These are phyloP conservation scores for Otocyon megalotis DNA, from an alignment of 2,113 vertebrate species.

Conservation along the genomic window DNA sequence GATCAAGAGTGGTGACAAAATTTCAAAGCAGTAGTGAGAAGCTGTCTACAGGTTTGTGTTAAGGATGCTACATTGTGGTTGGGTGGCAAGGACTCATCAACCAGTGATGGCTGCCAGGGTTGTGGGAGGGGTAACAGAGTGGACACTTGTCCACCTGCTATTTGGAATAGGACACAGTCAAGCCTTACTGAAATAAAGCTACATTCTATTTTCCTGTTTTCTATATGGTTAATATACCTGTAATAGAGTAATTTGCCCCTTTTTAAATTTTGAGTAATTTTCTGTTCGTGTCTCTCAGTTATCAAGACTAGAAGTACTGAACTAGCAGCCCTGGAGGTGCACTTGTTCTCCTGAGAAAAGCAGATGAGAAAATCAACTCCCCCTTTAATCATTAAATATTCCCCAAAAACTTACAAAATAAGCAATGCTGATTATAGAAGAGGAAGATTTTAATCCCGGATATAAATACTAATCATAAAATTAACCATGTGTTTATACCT, in stretches of 20 bases:
- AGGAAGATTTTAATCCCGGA: not conserved
- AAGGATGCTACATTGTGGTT: not conserved
- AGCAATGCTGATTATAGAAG: slow-evolving; percentile 37
- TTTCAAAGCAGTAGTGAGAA: not conserved
- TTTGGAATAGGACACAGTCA: slow-evolving; percentile 29
- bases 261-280: not conserved
- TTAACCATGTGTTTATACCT: not conserved
- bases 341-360: not conserved
- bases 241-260: not conserved
- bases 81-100: not conserved
- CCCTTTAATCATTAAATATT: not conserved
- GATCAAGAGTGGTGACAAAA: not conserved
- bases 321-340: not conserved
- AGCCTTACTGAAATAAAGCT: not conserved
- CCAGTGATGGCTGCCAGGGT: not conserved
- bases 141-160: not conserved
- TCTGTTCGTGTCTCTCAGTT: not conserved
- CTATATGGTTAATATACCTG: not conserved
- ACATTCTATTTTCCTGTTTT: not conserved
- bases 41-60: not conserved
- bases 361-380: not conserved
- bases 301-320: slow-evolving; percentile 15
- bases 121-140: not conserved
- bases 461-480: not conserved
- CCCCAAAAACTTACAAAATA: slow-evolving; percentile 29